A percentile compares a stretch with the other conserved stretches of the same genome.
These are phyloP conservation scores for Mya arenaria DNA, from an alignment of 1,140 invertebrate genomes.

Conservation along the genomic window DNA sequence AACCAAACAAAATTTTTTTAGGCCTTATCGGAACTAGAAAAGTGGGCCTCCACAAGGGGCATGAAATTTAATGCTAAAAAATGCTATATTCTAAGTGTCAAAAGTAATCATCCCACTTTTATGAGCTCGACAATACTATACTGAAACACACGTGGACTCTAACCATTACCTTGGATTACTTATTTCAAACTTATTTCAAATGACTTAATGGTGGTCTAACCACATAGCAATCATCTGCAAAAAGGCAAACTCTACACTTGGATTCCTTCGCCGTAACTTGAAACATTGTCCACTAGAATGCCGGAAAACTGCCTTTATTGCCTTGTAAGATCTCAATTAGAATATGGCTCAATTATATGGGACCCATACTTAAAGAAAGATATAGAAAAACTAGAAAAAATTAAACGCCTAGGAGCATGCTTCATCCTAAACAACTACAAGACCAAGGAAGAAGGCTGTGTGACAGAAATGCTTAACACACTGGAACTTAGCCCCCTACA, in stretches of 20 bases:
- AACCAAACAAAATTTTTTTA: too few relatives aligned
- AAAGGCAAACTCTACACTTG: conserved; percentile 17
- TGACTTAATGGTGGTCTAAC: not conserved
- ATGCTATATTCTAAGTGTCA: too few relatives aligned
- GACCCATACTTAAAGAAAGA: conserved; percentile 11
- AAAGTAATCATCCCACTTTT: too few relatives aligned
- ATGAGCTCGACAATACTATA: not conserved
- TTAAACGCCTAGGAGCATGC: not conserved
- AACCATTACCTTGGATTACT: not conserved
- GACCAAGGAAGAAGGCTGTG: not conserved
- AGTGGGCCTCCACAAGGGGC: too few relatives aligned
- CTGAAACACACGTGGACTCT: conserved; percentile 1
- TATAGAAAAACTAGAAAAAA: conserved; percentile 11
- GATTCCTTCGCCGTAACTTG: conserved; percentile 20
- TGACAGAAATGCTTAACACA: not conserved
- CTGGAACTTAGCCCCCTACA: not conserved
- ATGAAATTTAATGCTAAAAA: too few relatives aligned
- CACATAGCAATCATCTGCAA: conserved; percentile 28
- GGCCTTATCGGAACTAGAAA: too few relatives aligned
- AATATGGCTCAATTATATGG: not conserved
- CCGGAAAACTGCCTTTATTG: conserved; percentile 3
- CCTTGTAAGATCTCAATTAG: not conserved
- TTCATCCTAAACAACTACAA: not conserved
- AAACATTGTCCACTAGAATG: not conserved
- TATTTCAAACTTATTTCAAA: too few relatives aligned